Evolutionary conservation across 2,797 vertebrate genomes (phyloP).

Genomic region (Danio jaintianensis): DNA sequence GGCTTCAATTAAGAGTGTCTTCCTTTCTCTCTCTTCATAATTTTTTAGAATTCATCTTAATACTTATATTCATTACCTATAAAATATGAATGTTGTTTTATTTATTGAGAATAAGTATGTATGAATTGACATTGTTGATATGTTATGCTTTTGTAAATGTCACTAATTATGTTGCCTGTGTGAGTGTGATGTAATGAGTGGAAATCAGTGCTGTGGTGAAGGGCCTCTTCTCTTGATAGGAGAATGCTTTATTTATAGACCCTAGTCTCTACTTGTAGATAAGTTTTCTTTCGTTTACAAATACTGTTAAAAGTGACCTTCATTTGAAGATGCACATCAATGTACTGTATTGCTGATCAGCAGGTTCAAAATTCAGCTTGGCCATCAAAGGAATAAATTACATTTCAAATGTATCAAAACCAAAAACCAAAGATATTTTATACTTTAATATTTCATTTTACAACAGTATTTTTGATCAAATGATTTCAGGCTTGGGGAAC

Average conservation of each 20-base stretch:
- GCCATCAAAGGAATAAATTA: background rate
- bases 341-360: conserved; percentile 12
- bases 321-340: conserved; percentile 51
- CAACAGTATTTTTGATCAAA: background rate
- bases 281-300: conserved; percentile 4
- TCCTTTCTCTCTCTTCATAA: background rate
- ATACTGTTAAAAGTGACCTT: conserved; percentile 21
- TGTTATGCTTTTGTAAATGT: conserved; percentile 63
- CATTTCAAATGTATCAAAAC: background rate
- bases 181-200: conserved; percentile 73
- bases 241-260: conserved; percentile 6
- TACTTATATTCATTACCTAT: background rate
- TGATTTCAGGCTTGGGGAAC: background rate
- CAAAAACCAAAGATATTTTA: background rate
- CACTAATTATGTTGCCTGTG: conserved; percentile 73
- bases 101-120: background rate
- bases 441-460: background rate
- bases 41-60: conserved; percentile 4
- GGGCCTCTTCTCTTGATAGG: conserved; percentile 48
- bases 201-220: conserved; percentile 69
- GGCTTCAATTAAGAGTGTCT: conserved; percentile 13
- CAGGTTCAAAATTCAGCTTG: background rate
- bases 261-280: background rate
- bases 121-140: background rate
- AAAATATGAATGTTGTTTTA: conserved; percentile 1